Evolutionary conservation across 1,140 invertebrate genomes (phyloP), one percentile per base, ranked within the genome.

Genomic region (Trichonephila clavipes): DNA sequence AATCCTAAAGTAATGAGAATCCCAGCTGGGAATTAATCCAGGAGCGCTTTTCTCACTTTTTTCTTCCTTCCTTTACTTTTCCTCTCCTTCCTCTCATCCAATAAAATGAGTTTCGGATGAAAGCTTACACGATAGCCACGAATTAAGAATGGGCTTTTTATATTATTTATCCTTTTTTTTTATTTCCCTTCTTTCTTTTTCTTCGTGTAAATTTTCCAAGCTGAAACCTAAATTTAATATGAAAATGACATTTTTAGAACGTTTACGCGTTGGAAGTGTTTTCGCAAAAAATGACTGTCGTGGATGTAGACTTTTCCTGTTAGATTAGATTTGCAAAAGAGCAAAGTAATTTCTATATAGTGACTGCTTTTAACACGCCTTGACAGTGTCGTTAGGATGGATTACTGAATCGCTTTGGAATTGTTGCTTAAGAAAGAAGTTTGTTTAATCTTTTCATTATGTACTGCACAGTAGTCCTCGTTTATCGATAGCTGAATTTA

Each of bases 1-100:
- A 85, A 85, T 85, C 82, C 82, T 85, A 8, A 19, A 85, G 82
- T 85, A 85, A 85, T 85, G 82, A 85, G 82, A 85, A 51, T 85
- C 82, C 82, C 82, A 85, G 44, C 14, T 59, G 82, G 82, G 82
- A 85, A 85, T 85, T 85, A 85, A 85, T 85, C 51, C 44, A 16
- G 82, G 24, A 85, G 82, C 14, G 51, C 58, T 85, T 24, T 58
- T 51, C 44, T 21, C 82, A 10, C 21, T n/a, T 58, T 85, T 85
- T 85, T n/a, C 21, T 16, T 44, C 2, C 12, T 24, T n/a, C 21
- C 24, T 34, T 77, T 40, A 10, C 34, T 28, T 28, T 34, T 24
- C 21, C 21, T 40, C 72, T 77, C 28, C 34, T 40, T 40, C 4
- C 34, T 40, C 34, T 40, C 34, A 34, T 77, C 24, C 28, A 77